Percentiles rank a stretch among this genome's conserved stretches.
These are phyloP conservation scores for Mormyrops boulengeri DNA, from an alignment of 2,797 vertebrate species.

Conservation along the genomic window DNA sequence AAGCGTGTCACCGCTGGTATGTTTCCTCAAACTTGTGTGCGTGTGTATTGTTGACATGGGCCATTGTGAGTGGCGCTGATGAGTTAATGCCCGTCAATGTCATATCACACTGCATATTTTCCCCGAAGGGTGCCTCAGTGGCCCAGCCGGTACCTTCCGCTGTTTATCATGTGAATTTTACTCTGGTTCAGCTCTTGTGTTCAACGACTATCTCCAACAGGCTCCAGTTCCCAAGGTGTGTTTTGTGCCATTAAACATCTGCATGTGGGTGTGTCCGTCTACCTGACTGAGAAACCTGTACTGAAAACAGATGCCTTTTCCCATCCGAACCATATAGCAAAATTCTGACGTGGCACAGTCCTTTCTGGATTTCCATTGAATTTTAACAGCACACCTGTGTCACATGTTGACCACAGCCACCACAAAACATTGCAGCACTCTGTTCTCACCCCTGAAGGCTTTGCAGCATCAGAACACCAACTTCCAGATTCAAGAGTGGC, in stretches of 20 bases:
- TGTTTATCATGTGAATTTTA: not conserved
- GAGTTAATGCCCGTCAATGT: not conserved
- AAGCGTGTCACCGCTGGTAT: not conserved
- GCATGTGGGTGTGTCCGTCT: not conserved
- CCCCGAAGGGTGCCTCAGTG: not conserved
- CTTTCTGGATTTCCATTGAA: not conserved
- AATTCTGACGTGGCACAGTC: not conserved
- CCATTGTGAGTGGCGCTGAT: not conserved
- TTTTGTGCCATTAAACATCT: not conserved
- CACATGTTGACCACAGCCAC: not conserved
- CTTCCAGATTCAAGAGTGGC: not conserved
- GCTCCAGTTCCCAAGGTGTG: not conserved
- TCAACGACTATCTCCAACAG: not conserved
- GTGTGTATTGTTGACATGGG: not conserved
- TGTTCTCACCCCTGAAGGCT: not conserved
- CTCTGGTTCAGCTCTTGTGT: not conserved
- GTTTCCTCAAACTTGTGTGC: not conserved
- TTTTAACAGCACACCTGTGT: not conserved
- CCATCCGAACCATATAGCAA: not conserved
- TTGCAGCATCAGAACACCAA: not conserved
- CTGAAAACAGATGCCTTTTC: not conserved
- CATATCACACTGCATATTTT: not conserved
- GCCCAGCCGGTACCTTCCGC: not conserved
- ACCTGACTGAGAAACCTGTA: not conserved
- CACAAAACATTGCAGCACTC: not conserved